Evolutionary conservation across 2,113 vertebrate genomes (phyloP).

Genomic region (Pteronura brasiliensis): DNA sequence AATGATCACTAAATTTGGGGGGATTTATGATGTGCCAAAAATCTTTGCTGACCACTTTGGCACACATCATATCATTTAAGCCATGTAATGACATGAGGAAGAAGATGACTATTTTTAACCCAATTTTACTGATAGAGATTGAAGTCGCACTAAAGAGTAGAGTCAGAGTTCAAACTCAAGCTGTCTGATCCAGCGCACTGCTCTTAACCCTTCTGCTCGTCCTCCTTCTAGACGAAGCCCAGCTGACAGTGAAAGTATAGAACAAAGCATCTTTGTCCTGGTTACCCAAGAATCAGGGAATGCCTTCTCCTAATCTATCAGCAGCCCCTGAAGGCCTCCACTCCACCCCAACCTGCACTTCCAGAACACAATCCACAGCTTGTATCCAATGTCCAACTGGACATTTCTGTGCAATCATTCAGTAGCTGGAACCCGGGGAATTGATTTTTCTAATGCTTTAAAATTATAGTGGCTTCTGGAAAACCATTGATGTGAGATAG

Average conservation of each 20-base stretch:
- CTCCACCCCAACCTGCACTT: background rate
- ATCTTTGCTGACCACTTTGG: background rate
- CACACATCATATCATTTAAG: background rate
- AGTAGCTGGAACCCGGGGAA: background rate
- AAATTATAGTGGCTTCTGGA: background rate
- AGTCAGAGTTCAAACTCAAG: background rate
- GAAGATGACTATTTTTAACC: background rate
- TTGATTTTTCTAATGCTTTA: conserved; percentile 8
- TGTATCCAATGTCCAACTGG: background rate
- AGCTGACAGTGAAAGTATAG: background rate
- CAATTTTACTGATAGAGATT: background rate
- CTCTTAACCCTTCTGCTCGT: background rate
- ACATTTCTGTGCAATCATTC: background rate
- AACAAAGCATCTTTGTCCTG: background rate
- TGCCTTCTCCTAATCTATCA: background rate
- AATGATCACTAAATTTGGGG: background rate
- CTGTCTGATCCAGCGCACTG: background rate
- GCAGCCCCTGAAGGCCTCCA: background rate
- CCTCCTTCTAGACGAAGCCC: background rate
- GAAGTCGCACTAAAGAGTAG: background rate
- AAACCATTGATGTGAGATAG: background rate
- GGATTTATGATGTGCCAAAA: background rate
- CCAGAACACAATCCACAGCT: background rate
- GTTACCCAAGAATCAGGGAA: background rate
- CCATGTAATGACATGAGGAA: background rate